These are phyloP conservation scores for Macrosiphum euphorbiae DNA, from an alignment of 2,888 invertebrate genomes.

Conservation along the genomic window DNA sequence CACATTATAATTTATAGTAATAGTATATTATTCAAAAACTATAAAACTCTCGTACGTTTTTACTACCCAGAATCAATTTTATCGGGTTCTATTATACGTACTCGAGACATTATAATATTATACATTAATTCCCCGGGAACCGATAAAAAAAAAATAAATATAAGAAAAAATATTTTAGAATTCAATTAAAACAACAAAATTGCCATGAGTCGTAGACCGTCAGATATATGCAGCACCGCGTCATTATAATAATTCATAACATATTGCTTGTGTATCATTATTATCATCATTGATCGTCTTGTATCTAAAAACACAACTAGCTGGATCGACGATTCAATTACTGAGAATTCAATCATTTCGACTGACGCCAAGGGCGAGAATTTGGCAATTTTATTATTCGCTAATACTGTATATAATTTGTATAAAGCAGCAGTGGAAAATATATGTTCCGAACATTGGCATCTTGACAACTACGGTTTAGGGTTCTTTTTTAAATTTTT, in stretches of 20 bases:
- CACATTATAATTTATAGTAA: conserved; percentile 29
- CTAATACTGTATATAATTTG: background rate
- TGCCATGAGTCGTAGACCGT: conserved; percentile 21
- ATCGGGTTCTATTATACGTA: conserved; percentile 13
- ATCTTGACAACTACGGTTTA: conserved; percentile 20
- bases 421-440: background rate
- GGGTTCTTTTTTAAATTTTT: background rate
- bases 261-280: background rate
- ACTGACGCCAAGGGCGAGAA: background rate
- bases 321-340: conserved; percentile 10
- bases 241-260: conserved; percentile 10
- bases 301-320: conserved; percentile 18
- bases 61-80: conserved; percentile 13
- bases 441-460: conserved; percentile 17
- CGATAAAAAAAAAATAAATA: background rate
- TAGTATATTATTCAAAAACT: conserved; percentile 15
- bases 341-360: conserved; percentile 11
- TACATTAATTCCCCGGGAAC: conserved; percentile 24
- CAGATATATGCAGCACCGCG: conserved; percentile 6
- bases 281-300: conserved; percentile 1
- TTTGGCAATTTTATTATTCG: conserved; percentile 33
- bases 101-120: conserved; percentile 28
- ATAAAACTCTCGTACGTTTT: conserved; percentile 18
- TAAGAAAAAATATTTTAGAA: background rate
- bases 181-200: conserved; percentile 45